Evolutionary conservation across 2,888 invertebrate genomes (phyloP).

Genomic region (Zaprionus lineosus): DNA sequence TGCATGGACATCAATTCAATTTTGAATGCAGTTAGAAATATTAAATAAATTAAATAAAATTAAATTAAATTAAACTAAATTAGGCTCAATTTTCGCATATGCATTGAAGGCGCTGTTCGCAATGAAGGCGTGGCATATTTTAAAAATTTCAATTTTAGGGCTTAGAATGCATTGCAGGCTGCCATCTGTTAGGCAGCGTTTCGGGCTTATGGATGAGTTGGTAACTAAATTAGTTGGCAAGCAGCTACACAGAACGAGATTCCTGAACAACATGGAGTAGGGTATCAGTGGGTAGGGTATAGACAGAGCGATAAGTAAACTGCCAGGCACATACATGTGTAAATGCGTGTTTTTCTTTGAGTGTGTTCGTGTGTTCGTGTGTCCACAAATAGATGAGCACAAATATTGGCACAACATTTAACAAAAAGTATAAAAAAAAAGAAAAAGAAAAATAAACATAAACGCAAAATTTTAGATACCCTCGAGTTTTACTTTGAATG

Average conservation of each 20-base stretch:
- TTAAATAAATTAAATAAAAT: slow-evolving; percentile 35
- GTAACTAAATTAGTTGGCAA: slow-evolving; percentile 41
- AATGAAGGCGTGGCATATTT: slow-evolving; percentile 43
- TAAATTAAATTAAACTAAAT: slow-evolving; percentile 42
- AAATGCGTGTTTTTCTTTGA: slow-evolving; percentile 16
- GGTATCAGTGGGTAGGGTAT: background rate
- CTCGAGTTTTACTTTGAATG: slow-evolving; percentile 61
- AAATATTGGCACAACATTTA: slow-evolving; percentile 41
- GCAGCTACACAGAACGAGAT: slow-evolving; percentile 65
- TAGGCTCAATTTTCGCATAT: slow-evolving; percentile 30
- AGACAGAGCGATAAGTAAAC: slow-evolving; percentile 29
- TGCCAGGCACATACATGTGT: slow-evolving; percentile 28
- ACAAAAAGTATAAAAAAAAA: too few relatives aligned
- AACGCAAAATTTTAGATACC: too few relatives aligned
- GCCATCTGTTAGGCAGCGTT: slow-evolving; percentile 1
- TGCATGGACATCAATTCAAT: slow-evolving; percentile 58
- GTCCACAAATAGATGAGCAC: slow-evolving; percentile 43
- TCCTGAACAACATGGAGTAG: slow-evolving; percentile 23
- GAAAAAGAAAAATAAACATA: too few relatives aligned
- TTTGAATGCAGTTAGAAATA: slow-evolving; percentile 77
- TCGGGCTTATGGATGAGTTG: slow-evolving; percentile 18
- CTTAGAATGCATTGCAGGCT: too few relatives aligned
- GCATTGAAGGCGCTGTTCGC: slow-evolving; percentile 36
- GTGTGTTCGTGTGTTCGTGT: slow-evolving; percentile 23
- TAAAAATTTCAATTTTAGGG: too few relatives aligned